Evolutionary conservation across 1,140 invertebrate genomes (phyloP).

Genomic region (Macrobrachium nipponense): DNA sequence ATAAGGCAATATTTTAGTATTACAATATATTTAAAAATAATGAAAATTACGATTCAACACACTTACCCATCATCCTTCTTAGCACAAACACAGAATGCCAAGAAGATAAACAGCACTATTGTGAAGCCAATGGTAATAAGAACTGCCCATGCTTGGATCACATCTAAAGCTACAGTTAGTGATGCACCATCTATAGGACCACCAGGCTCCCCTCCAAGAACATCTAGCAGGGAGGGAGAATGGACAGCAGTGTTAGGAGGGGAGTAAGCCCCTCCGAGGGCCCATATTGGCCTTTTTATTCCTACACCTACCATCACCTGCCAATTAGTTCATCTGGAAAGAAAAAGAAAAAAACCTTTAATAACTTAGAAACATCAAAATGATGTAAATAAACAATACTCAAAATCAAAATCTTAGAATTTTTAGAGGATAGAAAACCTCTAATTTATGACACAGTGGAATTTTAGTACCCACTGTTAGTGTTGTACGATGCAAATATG

Average conservation of each 20-base stretch:
- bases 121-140: slow-evolving; percentile 63
- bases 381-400: too few species aligned
- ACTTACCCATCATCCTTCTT: slow-evolving; percentile 64
- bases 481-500: too few species aligned
- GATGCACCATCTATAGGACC: slow-evolving; percentile 55
- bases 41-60: neutral
- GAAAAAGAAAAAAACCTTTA: too few species aligned
- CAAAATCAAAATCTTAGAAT: too few species aligned
- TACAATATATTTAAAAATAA: neutral
- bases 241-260: slow-evolving; percentile 4
- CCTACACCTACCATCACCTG: slow-evolving; percentile 58
- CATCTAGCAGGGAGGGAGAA: slow-evolving; percentile 29
- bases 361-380: too few species aligned
- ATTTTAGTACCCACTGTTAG: too few species aligned
- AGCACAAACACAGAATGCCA: slow-evolving; percentile 63
- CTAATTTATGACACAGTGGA: too few species aligned
- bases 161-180: slow-evolving; percentile 63
- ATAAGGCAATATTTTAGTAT: too few species aligned
- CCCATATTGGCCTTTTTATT: slow-evolving; percentile 43
- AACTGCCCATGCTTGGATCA: slow-evolving; percentile 63
- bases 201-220: slow-evolving; percentile 35
- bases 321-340: neutral
- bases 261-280: slow-evolving; percentile 54
- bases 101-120: slow-evolving; percentile 61
- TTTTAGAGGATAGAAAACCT: too few species aligned